Percentiles rank a stretch among this genome's conserved stretches.
These are phyloP conservation scores for Oithona nana DNA, from an alignment of 2,888 invertebrate species.

Conservation along the genomic window DNA sequence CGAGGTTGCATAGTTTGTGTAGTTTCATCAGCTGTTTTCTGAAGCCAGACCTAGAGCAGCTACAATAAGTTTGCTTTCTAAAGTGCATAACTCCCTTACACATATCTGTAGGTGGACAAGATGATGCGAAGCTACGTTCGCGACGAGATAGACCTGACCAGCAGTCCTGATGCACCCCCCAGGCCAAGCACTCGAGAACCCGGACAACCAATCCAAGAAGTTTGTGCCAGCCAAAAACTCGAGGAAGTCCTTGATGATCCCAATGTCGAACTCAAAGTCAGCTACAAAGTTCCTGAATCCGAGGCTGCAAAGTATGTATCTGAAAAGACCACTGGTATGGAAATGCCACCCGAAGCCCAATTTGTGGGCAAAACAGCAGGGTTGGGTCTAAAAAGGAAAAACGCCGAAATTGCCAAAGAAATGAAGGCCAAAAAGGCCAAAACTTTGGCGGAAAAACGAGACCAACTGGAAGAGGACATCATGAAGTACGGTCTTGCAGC, in stretches of 20 bases:
- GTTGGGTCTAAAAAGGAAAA: conserved; percentile 8
- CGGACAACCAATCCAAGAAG: neutral
- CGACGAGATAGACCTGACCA: no score
- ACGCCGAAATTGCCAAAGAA: neutral
- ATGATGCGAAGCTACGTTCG: no score
- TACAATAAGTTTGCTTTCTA: no score
- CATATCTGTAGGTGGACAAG: no score
- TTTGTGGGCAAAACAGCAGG: neutral
- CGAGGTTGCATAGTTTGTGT: no score
- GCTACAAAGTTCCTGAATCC: neutral
- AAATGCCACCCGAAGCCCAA: neutral
- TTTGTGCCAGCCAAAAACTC: neutral
- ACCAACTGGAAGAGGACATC: conserved; percentile 4
- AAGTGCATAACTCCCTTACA: no score
- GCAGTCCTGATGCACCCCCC: no score
- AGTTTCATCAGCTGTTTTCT: no score
- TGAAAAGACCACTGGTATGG: conserved; percentile 3
- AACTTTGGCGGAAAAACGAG: conserved; percentile 12
- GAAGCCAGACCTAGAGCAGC: no score
- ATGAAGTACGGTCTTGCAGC: conserved; percentile 13
- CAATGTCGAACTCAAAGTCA: neutral
- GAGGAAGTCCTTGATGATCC: neutral
- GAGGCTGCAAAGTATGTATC: neutral
- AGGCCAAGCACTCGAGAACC: no score
- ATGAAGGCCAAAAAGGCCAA: conserved; percentile 3